Evolutionary conservation across 2,113 vertebrate species (phyloP).

Genomic region (Toxotes jaculatrix): DNA sequence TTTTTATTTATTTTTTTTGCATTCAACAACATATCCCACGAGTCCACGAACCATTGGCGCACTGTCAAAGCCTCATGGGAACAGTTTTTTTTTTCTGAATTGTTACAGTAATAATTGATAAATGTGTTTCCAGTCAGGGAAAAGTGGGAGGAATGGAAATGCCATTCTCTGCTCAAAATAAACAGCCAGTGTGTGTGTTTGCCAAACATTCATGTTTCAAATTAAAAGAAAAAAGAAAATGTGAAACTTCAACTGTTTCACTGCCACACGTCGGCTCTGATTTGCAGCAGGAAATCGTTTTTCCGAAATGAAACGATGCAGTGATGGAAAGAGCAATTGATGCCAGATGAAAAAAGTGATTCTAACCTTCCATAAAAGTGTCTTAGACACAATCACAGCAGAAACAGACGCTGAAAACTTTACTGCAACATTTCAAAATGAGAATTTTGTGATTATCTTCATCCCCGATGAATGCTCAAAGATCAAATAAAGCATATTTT

Average conservation of each 20-base stretch:
- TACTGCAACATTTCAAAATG: neutral
- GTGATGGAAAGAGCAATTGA: neutral
- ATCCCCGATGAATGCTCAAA: neutral
- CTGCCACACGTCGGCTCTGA: neutral
- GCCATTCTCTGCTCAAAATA: neutral
- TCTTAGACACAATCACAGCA: neutral
- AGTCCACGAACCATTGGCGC: neutral
- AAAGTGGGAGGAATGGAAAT: constrained; percentile 16
- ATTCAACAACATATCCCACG: constrained; percentile 1
- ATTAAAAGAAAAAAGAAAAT: neutral
- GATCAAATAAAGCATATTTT: neutral
- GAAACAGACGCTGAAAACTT: neutral
- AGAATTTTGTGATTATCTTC: neutral
- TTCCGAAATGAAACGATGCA: neutral
- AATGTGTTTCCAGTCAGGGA: constrained; percentile 10
- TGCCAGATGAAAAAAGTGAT: neutral
- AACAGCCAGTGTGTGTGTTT: neutral
- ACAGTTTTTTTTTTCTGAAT: constrained; percentile 8
- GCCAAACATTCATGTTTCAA: neutral
- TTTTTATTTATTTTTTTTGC: neutral
- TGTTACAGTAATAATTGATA: neutral
- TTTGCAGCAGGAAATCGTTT: neutral
- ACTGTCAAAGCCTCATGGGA: constrained; percentile 23
- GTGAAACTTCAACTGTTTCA: neutral
- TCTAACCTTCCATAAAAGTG: neutral